Conservation (phyloP, 2,797 vertebrate species). For the Pipistrellus nathusii region DNA sequence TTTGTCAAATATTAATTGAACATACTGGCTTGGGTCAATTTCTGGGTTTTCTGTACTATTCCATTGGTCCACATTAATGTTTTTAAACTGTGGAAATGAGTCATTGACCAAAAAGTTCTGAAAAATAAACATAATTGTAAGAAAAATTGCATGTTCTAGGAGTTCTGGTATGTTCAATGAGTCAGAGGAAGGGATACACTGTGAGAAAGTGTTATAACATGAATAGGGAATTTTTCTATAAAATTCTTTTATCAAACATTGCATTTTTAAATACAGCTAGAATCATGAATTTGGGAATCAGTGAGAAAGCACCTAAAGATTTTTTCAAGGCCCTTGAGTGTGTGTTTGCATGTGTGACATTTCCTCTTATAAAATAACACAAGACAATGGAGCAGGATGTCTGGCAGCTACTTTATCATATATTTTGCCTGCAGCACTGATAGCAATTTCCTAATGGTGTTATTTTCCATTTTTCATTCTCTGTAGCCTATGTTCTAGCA, state of each 20-base stretch:
- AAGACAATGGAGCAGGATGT: background rate
- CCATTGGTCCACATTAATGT: background rate
- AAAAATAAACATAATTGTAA: background rate
- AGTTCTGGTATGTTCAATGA: background rate
- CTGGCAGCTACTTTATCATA: fast-evolving
- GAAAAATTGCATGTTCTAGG: background rate
- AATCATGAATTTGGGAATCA: background rate
- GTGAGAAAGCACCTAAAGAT: background rate
- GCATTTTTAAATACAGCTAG: background rate
- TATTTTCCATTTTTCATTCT: background rate
- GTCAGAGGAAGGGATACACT: background rate
- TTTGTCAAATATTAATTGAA: no score
- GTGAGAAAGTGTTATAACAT: background rate
- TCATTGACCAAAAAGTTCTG: background rate
- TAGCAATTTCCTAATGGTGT: fast-evolving
- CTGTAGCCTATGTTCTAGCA: background rate
- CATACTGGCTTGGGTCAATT: no score
- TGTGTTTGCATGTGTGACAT: background rate
- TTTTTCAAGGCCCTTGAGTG: background rate
- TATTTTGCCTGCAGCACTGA: background rate
- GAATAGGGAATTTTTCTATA: background rate
- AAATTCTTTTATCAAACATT: background rate
- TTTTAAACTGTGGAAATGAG: background rate
- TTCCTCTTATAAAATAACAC: background rate
- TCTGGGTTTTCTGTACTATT: no score